Conservation (phyloP, 2,888 invertebrate genomes). For the Apoda limacodes region DNA sequence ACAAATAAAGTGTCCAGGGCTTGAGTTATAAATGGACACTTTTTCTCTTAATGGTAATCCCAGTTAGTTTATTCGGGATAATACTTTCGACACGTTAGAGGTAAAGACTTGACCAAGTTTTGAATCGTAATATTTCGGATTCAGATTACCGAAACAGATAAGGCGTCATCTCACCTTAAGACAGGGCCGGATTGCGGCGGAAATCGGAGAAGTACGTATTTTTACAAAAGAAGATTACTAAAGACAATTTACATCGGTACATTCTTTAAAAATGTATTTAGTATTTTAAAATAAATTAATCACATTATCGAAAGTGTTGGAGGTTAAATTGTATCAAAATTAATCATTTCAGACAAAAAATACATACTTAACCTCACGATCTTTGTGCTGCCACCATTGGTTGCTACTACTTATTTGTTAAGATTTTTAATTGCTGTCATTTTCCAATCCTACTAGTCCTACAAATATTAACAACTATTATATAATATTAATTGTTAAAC, state of each 20-base stretch:
- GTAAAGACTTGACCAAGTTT: conserved; percentile 65
- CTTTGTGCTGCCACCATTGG: too few species aligned
- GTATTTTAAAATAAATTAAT: too few species aligned
- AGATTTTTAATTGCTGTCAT: too few species aligned
- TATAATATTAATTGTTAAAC: too few species aligned
- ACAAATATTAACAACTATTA: too few species aligned
- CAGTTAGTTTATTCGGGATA: conserved; percentile 51
- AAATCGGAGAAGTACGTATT: conserved; percentile 1
- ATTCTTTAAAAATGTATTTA: too few species aligned
- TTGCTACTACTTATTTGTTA: too few species aligned
- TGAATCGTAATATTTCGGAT: conserved; percentile 69
- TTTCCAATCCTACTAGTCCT: too few species aligned
- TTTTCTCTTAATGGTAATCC: conserved; percentile 54
- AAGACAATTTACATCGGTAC: background rate
- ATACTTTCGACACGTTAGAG: conserved; percentile 29
- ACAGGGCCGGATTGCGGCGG: conserved; percentile 35
- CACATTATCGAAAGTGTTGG: too few species aligned
- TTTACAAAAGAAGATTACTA: conserved; percentile 2
- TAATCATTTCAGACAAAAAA: too few species aligned
- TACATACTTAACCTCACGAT: too few species aligned
- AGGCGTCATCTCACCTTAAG: conserved; percentile 61
- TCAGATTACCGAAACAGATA: conserved; percentile 66
- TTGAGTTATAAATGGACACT: conserved; percentile 53
- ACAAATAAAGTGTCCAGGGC: conserved; percentile 55
- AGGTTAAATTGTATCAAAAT: too few species aligned